These are phyloP conservation scores for Homarus americanus DNA, from an alignment of 1,140 invertebrate genomes.

Conservation along the genomic window DNA sequence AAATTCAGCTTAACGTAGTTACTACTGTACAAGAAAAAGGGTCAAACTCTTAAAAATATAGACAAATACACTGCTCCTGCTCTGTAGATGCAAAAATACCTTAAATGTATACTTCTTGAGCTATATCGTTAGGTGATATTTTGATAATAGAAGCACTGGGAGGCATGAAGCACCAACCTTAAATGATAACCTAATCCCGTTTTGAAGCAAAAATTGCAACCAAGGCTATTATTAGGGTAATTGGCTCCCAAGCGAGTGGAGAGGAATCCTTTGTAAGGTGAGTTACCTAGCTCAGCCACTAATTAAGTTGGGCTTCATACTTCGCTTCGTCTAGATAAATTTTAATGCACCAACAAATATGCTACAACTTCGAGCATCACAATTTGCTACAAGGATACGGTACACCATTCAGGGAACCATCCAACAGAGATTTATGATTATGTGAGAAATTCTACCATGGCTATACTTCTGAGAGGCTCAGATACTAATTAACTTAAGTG, in stretches of 20 bases:
- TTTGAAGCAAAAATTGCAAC: neutral
- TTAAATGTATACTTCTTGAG: too few species aligned
- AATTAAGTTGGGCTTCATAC: neutral
- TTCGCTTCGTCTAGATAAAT: neutral
- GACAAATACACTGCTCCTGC: too few species aligned
- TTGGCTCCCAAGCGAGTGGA: conserved; percentile 11
- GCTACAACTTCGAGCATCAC: neutral
- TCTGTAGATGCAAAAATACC: too few species aligned
- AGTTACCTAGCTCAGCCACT: conserved; percentile 9
- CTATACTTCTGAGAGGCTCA: too few species aligned
- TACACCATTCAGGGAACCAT: too few species aligned
- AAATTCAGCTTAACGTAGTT: too few species aligned
- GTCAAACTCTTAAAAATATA: too few species aligned
- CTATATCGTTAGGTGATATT: neutral
- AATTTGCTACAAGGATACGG: neutral
- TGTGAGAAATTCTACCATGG: too few species aligned
- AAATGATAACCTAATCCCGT: neutral
- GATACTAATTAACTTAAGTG: too few species aligned
- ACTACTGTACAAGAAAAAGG: too few species aligned
- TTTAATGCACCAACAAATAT: neutral
- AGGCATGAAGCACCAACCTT: neutral
- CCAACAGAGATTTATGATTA: too few species aligned
- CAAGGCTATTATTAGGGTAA: conserved; percentile 19
- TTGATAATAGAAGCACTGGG: neutral
- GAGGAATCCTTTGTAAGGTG: conserved; percentile 11